Base-by-base conservation (phyloP, 2,797 vertebrate genomes). In the Synaphobranchus kaupii region DNA sequence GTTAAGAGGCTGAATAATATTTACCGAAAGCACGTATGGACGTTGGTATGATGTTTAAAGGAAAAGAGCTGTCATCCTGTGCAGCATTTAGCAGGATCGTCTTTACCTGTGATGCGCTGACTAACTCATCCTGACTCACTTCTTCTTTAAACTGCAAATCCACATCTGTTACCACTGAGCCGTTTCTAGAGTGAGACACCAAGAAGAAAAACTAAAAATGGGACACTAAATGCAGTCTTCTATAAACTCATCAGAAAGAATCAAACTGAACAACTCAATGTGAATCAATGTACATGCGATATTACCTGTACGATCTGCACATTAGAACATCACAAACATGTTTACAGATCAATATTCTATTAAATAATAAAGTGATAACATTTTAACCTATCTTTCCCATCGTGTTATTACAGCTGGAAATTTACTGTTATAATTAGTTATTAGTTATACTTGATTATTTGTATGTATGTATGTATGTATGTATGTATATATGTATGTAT, bases 21-120 rank as follows among this genome's bases (percentile, higher is more conserved):
- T 82, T 86, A 82, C 78, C 86, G n/a, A 66, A 48, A 12, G 39
- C 56, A 1, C 82, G 85, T 82, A 86, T 58, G 8, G 85, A 86
- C 47, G 56, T 22, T 17, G 54, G 85, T 44, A 86, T 47, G 85
- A 86, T 48, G 34, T 47, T 81, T 13, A 82, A 78, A 86, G 20
- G 28, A 81, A 81, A 56, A 31, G 44, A 28, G 76, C 9, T 86
- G 25, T 15, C 20, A 22, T 17, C n/a, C 7, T 44, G n/a, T 54
- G 44, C 9, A 58, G 39, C 76, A 44, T 0, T 48, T 25, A 48
- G 39, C 76, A 86, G 76, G 15, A 34, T 22, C 44, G 7, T 47
- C 56, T 22, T 31, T 6, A 86, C 56, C 8, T 34, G 7, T 9
- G 85, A 44, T 22, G 13, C 3, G 31, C 76, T 86, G 76, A 86